phyloP scores from a whole-genome alignment of 2,888 invertebrate genomes.

The Cryptocephalus primarius region DNA sequence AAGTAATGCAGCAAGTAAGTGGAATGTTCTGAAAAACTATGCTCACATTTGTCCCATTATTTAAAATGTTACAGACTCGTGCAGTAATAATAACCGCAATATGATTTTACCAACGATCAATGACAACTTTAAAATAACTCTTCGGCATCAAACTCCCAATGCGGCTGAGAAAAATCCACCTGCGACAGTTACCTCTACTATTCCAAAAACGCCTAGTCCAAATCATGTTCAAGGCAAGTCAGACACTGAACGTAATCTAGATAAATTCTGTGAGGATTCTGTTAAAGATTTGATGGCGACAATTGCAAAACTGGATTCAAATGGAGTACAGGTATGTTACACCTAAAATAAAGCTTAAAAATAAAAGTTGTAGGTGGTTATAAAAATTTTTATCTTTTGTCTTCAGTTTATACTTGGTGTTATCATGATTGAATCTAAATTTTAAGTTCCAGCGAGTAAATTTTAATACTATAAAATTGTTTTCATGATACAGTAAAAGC shows the following conservation, averaged over 20 bases:
- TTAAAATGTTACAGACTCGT: not conserved
- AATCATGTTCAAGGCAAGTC: constrained; percentile 43
- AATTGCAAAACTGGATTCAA: constrained; percentile 77
- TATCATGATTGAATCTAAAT: too few species aligned
- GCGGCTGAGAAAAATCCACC: constrained; percentile 25
- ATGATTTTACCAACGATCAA: constrained; percentile 32
- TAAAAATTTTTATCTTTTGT: too few species aligned
- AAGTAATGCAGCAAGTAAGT: constrained; percentile 17
- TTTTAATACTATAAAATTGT: too few species aligned
- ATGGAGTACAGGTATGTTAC: constrained; percentile 53
- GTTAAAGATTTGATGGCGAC: constrained; percentile 80
- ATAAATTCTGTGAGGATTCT: constrained; percentile 75
- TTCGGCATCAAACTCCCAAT: constrained; percentile 36
- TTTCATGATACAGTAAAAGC: too few species aligned
- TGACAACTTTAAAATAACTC: constrained; percentile 60
- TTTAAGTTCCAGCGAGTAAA: too few species aligned
- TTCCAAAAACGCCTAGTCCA: constrained; percentile 77
- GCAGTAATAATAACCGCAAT: constrained; percentile 10
- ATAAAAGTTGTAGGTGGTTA: too few species aligned
- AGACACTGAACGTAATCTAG: constrained; percentile 57
- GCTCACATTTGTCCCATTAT: not conserved
- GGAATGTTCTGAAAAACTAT: not conserved
- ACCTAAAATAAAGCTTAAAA: too few species aligned
- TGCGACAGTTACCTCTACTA: constrained; percentile 61
- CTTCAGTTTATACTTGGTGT: too few species aligned